Conservation (phyloP, 2,888 invertebrate species). For the Zygogramma bicolorata region DNA sequence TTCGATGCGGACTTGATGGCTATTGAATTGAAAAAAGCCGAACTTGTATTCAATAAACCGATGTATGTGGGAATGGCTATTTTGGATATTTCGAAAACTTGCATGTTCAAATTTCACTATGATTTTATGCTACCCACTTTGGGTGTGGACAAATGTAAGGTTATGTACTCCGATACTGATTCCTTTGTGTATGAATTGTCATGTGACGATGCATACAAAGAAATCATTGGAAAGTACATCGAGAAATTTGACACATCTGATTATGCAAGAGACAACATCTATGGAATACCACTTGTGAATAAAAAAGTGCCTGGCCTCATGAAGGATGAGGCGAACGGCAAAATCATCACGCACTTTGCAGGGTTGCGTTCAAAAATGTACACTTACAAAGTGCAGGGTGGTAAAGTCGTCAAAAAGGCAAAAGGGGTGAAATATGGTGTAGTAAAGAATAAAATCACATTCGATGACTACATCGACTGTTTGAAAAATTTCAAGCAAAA, state of each 20-base stretch:
- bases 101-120: slow-evolving; percentile 45
- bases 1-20: slow-evolving; percentile 37
- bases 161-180: slow-evolving; percentile 36
- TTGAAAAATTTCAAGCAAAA: background rate
- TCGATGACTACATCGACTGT: slow-evolving; percentile 11
- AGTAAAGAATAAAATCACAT: slow-evolving; percentile 22
- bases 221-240: background rate
- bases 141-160: slow-evolving; percentile 25
- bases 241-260: slow-evolving; percentile 49
- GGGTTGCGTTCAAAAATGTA: slow-evolving; percentile 54
- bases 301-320: slow-evolving; percentile 51
- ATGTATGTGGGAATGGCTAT: slow-evolving; percentile 43
- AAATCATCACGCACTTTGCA: slow-evolving; percentile 54
- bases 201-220: slow-evolving; percentile 48
- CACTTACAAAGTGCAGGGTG: slow-evolving; percentile 19
- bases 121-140: slow-evolving; percentile 35
- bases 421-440: slow-evolving; percentile 6
- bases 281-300: slow-evolving; percentile 30
- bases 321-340: slow-evolving; percentile 56
- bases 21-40: slow-evolving; percentile 40
- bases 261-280: slow-evolving; percentile 43
- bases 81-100: slow-evolving; percentile 44
- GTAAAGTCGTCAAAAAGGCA: background rate
- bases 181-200: slow-evolving; percentile 42
- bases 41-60: slow-evolving; percentile 42